Conservation (phyloP, 53 echinoderm and acorn worm species). For the Stichopus horrens region DNA sequence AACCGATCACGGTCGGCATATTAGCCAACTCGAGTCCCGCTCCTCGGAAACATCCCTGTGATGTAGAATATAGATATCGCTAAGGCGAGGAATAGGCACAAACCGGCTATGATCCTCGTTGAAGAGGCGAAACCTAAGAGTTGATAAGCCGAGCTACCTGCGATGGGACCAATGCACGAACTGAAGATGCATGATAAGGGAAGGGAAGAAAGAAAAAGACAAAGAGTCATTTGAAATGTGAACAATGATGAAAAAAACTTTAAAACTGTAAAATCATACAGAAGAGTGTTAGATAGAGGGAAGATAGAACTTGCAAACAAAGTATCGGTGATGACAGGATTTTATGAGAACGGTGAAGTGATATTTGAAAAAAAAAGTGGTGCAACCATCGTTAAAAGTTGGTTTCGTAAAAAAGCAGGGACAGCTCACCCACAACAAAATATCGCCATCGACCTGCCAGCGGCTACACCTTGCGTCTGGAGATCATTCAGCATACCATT, state of each 20-base stretch:
- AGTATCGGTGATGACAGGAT: no score
- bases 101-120: not conserved
- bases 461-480: constrained; percentile 7
- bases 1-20: no score
- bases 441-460: constrained; percentile 9
- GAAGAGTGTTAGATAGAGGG: no score
- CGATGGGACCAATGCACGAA: constrained; percentile 17
- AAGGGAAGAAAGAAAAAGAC: not conserved
- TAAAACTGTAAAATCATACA: not conserved
- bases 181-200: not conserved
- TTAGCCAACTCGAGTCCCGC: not conserved
- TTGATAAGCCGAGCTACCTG: constrained; percentile 21
- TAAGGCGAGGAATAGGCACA: not conserved
- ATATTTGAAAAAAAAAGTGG: no score
- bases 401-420: no score
- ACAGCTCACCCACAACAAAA: constrained; percentile 17
- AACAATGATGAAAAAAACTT: not conserved
- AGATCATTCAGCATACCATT: constrained; percentile 31
- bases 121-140: not conserved
- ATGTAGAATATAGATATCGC: not conserved
- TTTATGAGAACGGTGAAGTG: no score
- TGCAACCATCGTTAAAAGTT: no score
- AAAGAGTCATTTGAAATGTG: not conserved
- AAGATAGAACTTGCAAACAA: no score
- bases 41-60: not conserved